Percentiles rank a stretch among this genome's conserved stretches.
These are phyloP conservation scores for Drosophila barbarae DNA, from an alignment of 2,888 invertebrate genomes.

Conservation along the genomic window DNA sequence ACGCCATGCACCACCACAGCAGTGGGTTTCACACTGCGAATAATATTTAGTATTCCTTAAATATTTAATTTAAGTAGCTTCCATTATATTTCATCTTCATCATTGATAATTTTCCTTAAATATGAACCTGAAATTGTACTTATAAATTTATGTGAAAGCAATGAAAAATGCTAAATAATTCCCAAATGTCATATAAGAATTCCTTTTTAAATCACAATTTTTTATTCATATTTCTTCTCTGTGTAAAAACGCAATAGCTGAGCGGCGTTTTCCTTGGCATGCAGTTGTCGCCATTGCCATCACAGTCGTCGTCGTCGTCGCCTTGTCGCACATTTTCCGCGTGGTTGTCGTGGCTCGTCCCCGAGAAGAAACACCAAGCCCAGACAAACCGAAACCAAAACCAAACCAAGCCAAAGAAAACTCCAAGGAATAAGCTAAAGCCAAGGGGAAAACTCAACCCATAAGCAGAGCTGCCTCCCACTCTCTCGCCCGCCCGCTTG, in stretches of 20 bases:
- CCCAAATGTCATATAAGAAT: background rate
- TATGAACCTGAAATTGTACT: no score
- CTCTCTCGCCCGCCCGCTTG: background rate
- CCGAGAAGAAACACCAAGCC: conserved; percentile 36
- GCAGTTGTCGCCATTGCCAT: conserved; percentile 63
- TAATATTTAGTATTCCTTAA: background rate
- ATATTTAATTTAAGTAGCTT: background rate
- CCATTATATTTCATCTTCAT: background rate
- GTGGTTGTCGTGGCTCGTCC: conserved; percentile 62
- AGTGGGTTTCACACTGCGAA: conserved; percentile 4
- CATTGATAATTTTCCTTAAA: background rate
- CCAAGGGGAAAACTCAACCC: conserved; percentile 10
- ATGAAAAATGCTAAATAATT: background rate
- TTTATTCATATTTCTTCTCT: background rate
- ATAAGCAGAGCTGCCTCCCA: background rate
- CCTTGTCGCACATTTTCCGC: conserved; percentile 62
- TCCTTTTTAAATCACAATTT: background rate
- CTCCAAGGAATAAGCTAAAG: conserved; percentile 7
- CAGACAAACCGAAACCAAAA: conserved; percentile 4
- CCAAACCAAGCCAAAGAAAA: conserved; percentile 10
- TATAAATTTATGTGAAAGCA: no score
- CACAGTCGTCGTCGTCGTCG: conserved; percentile 39
- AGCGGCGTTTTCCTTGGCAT: conserved; percentile 58
- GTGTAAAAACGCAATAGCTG: conserved; percentile 23
- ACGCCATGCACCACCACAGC: conserved; percentile 13